Percentiles rank a stretch among this genome's conserved stretches.
These are phyloP conservation scores for Podotricha telesiphe DNA, from an alignment of 2,888 invertebrate species.

Conservation along the genomic window DNA sequence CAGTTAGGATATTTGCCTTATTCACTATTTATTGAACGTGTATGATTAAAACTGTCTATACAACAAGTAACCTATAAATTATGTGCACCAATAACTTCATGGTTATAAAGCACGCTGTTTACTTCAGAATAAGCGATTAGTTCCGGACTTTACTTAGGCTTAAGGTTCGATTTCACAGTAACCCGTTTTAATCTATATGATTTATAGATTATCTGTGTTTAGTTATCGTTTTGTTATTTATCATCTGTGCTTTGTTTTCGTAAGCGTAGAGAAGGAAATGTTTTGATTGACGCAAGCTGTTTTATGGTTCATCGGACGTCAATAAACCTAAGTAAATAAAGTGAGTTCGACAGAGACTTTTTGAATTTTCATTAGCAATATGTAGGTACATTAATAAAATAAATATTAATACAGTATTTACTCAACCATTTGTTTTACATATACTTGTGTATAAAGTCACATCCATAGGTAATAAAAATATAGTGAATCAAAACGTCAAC, in stretches of 20 bases:
- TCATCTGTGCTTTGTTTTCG: conserved; percentile 51
- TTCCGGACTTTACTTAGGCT: conserved; percentile 60
- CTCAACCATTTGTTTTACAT: too few species aligned
- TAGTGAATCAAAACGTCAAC: too few species aligned
- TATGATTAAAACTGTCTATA: conserved; percentile 15
- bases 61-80: conserved; percentile 19
- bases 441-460: too few species aligned
- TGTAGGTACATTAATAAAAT: too few species aligned
- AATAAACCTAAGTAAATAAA: conserved; percentile 21
- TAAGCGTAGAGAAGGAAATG: conserved; percentile 52
- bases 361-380: too few species aligned
- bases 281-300: conserved; percentile 56
- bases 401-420: too few species aligned
- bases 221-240: conserved; percentile 43
- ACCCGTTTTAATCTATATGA: conserved; percentile 62
- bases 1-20: neutral
- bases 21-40: neutral
- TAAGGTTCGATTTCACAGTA: conserved; percentile 61
- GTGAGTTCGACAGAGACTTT: too few species aligned
- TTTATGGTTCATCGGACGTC: conserved; percentile 51
- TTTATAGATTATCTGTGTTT: conserved; percentile 62
- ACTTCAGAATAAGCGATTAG: conserved; percentile 60
- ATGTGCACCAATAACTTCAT: conserved; percentile 44
- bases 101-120: conserved; percentile 55
- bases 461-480: too few species aligned